Conservation (phyloP, 64 coral and sea anemone genomes). For the Platygyra sinensis region DNA sequence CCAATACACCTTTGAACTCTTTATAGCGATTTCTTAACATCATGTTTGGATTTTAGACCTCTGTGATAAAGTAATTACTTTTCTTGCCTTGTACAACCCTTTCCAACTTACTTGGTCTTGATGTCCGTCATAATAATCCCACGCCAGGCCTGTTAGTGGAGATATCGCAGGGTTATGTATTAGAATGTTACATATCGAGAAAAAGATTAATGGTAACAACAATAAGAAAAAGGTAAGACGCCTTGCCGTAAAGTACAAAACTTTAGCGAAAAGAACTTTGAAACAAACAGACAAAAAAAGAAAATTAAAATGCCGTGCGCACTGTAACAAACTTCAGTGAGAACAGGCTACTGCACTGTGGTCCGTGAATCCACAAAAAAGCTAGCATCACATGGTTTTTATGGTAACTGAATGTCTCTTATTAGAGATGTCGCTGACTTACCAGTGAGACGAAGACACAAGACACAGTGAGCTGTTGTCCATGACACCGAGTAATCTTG, state of each 20-base stretch:
- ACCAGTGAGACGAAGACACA: constrained; percentile 63
- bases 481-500: constrained; percentile 46
- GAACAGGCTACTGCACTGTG: too few relatives aligned
- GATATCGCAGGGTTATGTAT: neutral
- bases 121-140: constrained; percentile 76
- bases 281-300: neutral
- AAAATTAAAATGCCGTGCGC: too few relatives aligned
- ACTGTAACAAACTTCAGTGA: too few relatives aligned
- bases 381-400: neutral
- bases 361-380: too few relatives aligned
- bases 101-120: constrained; percentile 30
- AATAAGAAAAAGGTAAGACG: too few relatives aligned
- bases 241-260: too few relatives aligned
- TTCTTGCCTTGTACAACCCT: neutral
- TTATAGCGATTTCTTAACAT: too few relatives aligned
- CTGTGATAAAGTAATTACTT: neutral
- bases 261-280: neutral
- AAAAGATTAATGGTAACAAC: neutral
- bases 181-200: neutral
- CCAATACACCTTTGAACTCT: too few relatives aligned
- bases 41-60: too few relatives aligned
- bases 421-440: neutral
- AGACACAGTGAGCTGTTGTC: constrained; percentile 63
- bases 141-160: constrained; percentile 40
- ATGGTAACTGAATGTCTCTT: neutral